A percentile compares a stretch with the other conserved stretches of the same genome.
phyloP scores from a whole-genome alignment of 1,140 invertebrate genomes.

The Scaptomyza graminum region DNA sequence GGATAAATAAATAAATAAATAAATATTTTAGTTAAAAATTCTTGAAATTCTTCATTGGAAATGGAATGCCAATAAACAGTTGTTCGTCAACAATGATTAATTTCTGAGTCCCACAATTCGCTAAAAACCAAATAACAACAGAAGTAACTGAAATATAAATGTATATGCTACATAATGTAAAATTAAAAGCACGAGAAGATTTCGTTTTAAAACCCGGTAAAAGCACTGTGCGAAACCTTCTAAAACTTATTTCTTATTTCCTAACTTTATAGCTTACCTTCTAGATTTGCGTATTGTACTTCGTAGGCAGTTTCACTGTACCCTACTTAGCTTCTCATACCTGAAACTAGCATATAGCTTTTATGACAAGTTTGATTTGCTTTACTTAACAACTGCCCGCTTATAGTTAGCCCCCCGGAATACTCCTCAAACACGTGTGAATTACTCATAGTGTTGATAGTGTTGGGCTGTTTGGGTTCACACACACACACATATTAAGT shows the following conservation, averaged over 20 bases:
- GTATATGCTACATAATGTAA: no score
- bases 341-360: background rate
- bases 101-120: background rate
- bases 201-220: no score
- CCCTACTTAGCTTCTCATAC: background rate
- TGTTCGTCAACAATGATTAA: constrained; percentile 5
- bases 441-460: constrained; percentile 31
- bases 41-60: constrained; percentile 5
- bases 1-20: no score
- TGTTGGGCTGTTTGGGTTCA: constrained; percentile 4
- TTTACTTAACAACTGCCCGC: background rate
- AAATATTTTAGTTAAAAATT: background rate
- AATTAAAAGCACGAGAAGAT: no score
- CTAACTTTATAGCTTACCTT: no score
- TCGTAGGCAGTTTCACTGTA: background rate
- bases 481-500: constrained; percentile 5
- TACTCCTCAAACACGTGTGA: constrained; percentile 13
- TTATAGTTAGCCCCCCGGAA: background rate
- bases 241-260: no score
- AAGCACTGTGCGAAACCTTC: no score
- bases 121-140: constrained; percentile 1
- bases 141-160: background rate
- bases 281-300: background rate
- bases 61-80: background rate
- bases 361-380: background rate